A percentile compares a stretch with the other conserved stretches of the same genome.
phyloP scores from a whole-genome alignment of 2,888 invertebrate genomes.

The Masnerella sp. region DNA sequence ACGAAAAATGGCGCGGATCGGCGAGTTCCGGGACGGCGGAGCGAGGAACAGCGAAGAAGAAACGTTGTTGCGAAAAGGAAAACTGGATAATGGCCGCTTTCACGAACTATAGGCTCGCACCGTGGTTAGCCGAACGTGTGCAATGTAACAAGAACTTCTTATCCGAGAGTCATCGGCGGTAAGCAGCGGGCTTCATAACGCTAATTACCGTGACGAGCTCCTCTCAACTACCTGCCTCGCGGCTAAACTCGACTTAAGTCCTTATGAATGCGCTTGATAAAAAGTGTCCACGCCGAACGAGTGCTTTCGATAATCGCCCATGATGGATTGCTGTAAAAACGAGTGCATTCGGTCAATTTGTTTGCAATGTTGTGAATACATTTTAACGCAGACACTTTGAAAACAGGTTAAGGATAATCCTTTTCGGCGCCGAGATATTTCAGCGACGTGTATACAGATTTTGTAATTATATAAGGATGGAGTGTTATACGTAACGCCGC shows the following conservation, averaged over 20 bases:
- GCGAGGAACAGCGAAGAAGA: slow-evolving; percentile 52
- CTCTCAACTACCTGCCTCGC: slow-evolving; percentile 67
- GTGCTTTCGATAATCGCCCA: background rate
- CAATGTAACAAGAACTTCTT: slow-evolving; percentile 69
- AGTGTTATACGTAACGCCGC: too few relatives aligned
- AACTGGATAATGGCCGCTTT: slow-evolving; percentile 76
- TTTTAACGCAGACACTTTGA: too few relatives aligned
- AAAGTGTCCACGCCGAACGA: slow-evolving; percentile 25
- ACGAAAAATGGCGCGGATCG: slow-evolving; percentile 51
- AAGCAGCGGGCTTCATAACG: slow-evolving; percentile 73
- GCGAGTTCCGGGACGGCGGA: slow-evolving; percentile 63
- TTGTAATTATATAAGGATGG: too few relatives aligned
- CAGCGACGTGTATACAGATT: too few relatives aligned
- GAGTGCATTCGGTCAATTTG: too few relatives aligned
- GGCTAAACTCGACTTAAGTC: slow-evolving; percentile 34
- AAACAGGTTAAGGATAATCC: too few relatives aligned
- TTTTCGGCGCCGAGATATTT: too few relatives aligned
- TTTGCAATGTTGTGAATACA: too few relatives aligned
- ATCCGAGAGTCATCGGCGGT: slow-evolving; percentile 71
- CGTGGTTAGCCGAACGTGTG: slow-evolving; percentile 68
- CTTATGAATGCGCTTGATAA: slow-evolving; percentile 31
- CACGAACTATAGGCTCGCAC: slow-evolving; percentile 73
- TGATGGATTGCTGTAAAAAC: background rate
- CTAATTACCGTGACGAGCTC: slow-evolving; percentile 74
- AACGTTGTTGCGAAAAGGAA: slow-evolving; percentile 67